Percentiles rank a stretch among this genome's conserved stretches.
Conservation (phyloP, 2,888 invertebrate species). For the Agriopis leucophaearia region DNA sequence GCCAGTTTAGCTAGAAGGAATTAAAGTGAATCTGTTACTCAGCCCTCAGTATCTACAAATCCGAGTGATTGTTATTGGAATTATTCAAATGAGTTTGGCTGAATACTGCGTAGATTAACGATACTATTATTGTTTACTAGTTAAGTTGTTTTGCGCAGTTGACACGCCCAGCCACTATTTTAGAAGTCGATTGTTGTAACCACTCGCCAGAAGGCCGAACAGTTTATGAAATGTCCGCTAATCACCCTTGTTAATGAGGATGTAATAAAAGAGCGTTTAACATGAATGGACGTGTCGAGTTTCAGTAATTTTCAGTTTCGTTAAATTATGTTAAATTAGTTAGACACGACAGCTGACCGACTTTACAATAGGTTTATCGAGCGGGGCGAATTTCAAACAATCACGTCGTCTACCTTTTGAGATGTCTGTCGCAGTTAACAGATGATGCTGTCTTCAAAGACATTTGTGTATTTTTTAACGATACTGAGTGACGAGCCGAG, state of each 20-base stretch:
- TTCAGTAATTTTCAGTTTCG: constrained; percentile 41
- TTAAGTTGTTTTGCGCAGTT: constrained; percentile 23
- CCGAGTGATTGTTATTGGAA: constrained; percentile 12
- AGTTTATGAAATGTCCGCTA: constrained; percentile 67
- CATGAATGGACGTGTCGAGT: constrained; percentile 54
- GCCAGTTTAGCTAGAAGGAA: constrained; percentile 64
- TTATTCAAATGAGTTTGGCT: constrained; percentile 16
- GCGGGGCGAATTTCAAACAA: constrained; percentile 28
- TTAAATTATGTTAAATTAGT: constrained; percentile 43
- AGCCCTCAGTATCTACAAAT: background rate
- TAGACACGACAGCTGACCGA: constrained; percentile 26
- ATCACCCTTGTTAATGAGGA: constrained; percentile 77
- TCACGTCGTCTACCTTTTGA: constrained; percentile 11
- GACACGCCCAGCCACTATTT: constrained; percentile 5
- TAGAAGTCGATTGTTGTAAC: constrained; percentile 28
- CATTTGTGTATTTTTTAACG: too few species aligned
- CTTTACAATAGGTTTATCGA: constrained; percentile 33
- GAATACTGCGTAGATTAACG: constrained; percentile 16
- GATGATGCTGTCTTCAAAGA: too few species aligned
- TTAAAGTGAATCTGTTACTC: background rate
- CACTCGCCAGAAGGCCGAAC: constrained; percentile 61
- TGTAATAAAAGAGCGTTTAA: constrained; percentile 63
- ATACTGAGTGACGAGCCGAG: too few species aligned
- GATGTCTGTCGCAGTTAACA: background rate
- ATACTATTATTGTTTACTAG: constrained; percentile 17